These are phyloP conservation scores for Eulacestoma nigropectus DNA, from an alignment of 2,113 vertebrate genomes.

Conservation along the genomic window DNA sequence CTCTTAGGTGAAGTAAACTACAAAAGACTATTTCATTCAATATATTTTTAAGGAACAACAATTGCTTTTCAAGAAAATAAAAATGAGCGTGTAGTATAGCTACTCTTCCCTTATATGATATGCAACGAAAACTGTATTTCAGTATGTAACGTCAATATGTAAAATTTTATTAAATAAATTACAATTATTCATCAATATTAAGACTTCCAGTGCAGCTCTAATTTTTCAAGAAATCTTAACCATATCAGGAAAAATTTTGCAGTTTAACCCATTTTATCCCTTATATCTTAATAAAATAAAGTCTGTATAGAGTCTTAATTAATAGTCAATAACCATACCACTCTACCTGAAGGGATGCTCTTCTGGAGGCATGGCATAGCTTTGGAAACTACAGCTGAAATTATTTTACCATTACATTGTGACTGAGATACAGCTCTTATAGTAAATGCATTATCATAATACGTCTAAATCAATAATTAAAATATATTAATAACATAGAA, in stretches of 20 bases:
- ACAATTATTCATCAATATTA: neutral
- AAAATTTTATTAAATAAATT: neutral
- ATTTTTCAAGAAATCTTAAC: neutral
- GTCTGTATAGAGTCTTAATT: neutral
- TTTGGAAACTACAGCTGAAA: neutral
- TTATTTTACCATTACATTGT: neutral
- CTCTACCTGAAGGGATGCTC: neutral
- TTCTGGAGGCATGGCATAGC: neutral
- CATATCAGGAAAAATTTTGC: neutral
- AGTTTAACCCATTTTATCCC: neutral
- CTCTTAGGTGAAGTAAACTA: neutral
- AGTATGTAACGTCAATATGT: neutral
- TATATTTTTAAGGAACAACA: conserved; percentile 69
- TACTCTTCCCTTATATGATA: neutral
- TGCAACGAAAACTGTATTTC: neutral
- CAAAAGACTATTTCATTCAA: conserved; percentile 57
- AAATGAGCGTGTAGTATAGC: neutral
- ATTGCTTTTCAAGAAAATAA: neutral
- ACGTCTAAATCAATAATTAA: neutral
- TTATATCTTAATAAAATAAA: neutral
- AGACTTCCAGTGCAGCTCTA: neutral
- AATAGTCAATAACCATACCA: neutral
- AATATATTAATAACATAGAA: neutral
- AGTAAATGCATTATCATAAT: neutral
- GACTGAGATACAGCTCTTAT: neutral